Evolutionary conservation across 2,888 invertebrate species (phyloP), one percentile per base, ranked within the genome.

Genomic region (Ichneumoninae sp.): DNA sequence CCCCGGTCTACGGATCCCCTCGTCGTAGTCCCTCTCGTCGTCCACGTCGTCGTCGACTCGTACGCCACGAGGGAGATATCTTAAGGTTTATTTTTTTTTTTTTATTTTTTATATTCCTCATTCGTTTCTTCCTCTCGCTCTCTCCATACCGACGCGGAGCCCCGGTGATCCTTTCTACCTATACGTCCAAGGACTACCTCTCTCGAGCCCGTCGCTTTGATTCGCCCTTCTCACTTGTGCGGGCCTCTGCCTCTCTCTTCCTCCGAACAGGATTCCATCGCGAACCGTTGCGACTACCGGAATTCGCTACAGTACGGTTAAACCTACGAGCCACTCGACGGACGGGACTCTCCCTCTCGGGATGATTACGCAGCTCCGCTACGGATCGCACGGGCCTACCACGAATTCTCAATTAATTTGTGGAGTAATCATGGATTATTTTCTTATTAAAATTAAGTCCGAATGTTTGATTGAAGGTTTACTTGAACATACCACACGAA

Each of bases 161-260:
- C 74, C 71, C 50, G 72, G 57, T 70, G 68, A 86, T 84, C 86
- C 86, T 87, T 84, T 84, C 86, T 84, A 72, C 79, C 79, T 80
- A 47, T 4, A 62, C 69, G 71, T 71, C 40, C 80, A 82, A 86
- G 83, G 82, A 79, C 82, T 81, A 65, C 71, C 66, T 79, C 75
- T 80, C 69, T 69, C 70, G 47, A 77, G 62, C 76, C 44, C 71
- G 66, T 82, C 76, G 66, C 71, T 79, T 76, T 50, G 71, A 80
- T 79, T 82, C 76, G 60, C 79, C 80, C 82, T 68, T 76, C 71
- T 36, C 44, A 36, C 60, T 36, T 16, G 62, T 57, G 72, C 70
- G 22, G 70, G 60, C 4, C 62, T 33, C 30, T 62, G n/a, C 62
- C 62, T 62, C 62, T 62, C 62, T n/a, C 62, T 30, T 16, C n/a